phyloP scores from a whole-genome alignment of 2,888 invertebrate genomes.

The Pristionchus japonicus region DNA sequence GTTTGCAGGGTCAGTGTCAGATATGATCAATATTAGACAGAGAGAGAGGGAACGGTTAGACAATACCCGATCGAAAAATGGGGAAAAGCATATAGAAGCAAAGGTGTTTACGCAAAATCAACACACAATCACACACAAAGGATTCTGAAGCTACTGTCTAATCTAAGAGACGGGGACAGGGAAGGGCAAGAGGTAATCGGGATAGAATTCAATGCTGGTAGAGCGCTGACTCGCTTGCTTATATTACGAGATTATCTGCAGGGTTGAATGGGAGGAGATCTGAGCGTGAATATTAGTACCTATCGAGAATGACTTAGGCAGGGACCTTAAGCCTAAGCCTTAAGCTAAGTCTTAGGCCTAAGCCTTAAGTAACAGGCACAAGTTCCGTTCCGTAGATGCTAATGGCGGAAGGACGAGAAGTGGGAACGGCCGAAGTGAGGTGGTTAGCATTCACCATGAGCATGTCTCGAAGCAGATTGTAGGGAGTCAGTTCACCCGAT shows the following conservation, averaged over 20 bases:
- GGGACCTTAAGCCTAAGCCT: no score
- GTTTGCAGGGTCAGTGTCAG: constrained; percentile 9
- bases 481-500: not conserved
- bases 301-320: not conserved
- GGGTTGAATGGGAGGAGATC: not conserved
- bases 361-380: not conserved
- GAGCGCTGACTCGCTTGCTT: not conserved
- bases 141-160: not conserved
- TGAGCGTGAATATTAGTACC: constrained; percentile 17
- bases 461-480: not conserved
- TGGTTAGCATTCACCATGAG: not conserved
- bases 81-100: constrained; percentile 10
- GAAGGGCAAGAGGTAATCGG: constrained; percentile 3
- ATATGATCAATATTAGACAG: constrained; percentile 20
- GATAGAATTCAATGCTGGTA: not conserved
- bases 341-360: no score
- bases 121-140: constrained; percentile 10
- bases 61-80: constrained; percentile 1
- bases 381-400: not conserved
- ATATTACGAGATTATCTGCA: constrained; percentile 13
- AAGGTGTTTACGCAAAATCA: not conserved
- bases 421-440: not conserved
- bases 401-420: not conserved
- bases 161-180: not conserved
- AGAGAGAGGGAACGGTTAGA: constrained; percentile 8